Base-by-base conservation (phyloP, 2,888 invertebrate species). In the Gnatocerus cornutus region DNA sequence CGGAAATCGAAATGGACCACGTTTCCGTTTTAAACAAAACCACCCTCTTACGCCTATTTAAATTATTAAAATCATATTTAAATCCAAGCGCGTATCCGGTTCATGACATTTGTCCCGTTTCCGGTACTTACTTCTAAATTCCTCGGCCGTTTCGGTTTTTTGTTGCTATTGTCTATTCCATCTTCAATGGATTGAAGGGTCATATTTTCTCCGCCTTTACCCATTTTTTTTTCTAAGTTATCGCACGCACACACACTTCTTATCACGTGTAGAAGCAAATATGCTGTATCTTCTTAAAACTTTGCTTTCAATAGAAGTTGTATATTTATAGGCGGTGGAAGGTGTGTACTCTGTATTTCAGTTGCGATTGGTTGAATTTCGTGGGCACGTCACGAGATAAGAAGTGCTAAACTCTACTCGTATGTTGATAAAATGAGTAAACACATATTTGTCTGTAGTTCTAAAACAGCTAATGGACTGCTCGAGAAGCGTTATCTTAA, bases 191-290 rank as follows among this genome's bases (percentile, higher is more conserved):
- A 41, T 13, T 62, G 48, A 9, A 70, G 37, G 3, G 29, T 13
- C 16, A 75, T 69, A 53, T 76, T 77, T 65, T 78, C 77, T 13
- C 79, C 77, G 43, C 79, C 79, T 72, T 78, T 77, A 5, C 79
- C 79, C 79, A 79, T 79, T 53, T 71, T 73, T 46, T 27, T n/a
- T n/a, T n/a, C n/a, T n/a, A n/a, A n/a, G 46, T 14, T 46, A 29
- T 21, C 14, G 30, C 30, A 29, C 30, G 33, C 48, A 5, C 37
- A 9, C 48, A 58, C 43, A 56, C 56, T 21, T 58, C 10, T 10
- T 43, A 58, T 21, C 41, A 29, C 43, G 43, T 29, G 41, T 16
- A 10, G 14, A 1, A 16, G 39, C 39, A 37, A 53, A 41, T 41
- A 12, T 13, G 41, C 41, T 13, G 41, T 12, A 9, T 7, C 33